Conservation (phyloP, 2,797 vertebrate species). For the Pseudochirops cupreus region DNA sequence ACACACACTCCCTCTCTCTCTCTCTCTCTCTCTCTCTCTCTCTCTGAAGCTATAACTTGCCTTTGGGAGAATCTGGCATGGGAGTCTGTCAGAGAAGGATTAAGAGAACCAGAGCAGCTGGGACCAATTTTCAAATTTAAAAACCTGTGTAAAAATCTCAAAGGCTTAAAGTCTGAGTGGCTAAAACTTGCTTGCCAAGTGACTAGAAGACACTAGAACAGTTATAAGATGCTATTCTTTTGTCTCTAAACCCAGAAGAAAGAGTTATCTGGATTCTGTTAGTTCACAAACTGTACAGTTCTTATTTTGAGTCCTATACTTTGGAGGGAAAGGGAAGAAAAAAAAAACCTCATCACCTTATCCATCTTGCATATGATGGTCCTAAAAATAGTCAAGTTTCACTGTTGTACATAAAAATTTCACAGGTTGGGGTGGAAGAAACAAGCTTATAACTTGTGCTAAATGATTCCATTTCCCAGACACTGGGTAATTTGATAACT, state of each 20-base stretch:
- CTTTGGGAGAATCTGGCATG: slow-evolving; percentile 40
- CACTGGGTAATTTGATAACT: neutral
- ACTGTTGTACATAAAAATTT: slow-evolving; percentile 28
- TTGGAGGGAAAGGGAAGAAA: neutral
- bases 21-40: neutral
- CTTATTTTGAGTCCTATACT: slow-evolving; percentile 41
- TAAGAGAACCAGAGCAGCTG: slow-evolving; percentile 76
- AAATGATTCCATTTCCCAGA: slow-evolving; percentile 33
- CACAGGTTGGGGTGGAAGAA: slow-evolving; percentile 23
- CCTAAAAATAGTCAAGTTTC: slow-evolving; percentile 11
- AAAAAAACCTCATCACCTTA: slow-evolving; percentile 42
- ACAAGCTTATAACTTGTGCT: slow-evolving; percentile 28
- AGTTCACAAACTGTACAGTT: slow-evolving; percentile 57
- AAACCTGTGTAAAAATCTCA: slow-evolving; percentile 70
- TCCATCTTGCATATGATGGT: neutral
- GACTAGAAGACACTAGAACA: slow-evolving; percentile 38
- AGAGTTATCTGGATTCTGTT: slow-evolving; percentile 61
- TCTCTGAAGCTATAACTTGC: slow-evolving; percentile 18
- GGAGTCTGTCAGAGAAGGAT: slow-evolving; percentile 67
- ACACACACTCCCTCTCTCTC: neutral
- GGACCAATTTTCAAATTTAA: slow-evolving; percentile 69
- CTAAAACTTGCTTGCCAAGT: slow-evolving; percentile 66
- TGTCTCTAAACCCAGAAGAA: slow-evolving; percentile 74
- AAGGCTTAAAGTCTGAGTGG: slow-evolving; percentile 38
- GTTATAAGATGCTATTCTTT: slow-evolving; percentile 35